Percentiles rank a stretch among this genome's conserved stretches.
Conservation (phyloP, 2,113 vertebrate species). For the Lampris megalopsis region DNA sequence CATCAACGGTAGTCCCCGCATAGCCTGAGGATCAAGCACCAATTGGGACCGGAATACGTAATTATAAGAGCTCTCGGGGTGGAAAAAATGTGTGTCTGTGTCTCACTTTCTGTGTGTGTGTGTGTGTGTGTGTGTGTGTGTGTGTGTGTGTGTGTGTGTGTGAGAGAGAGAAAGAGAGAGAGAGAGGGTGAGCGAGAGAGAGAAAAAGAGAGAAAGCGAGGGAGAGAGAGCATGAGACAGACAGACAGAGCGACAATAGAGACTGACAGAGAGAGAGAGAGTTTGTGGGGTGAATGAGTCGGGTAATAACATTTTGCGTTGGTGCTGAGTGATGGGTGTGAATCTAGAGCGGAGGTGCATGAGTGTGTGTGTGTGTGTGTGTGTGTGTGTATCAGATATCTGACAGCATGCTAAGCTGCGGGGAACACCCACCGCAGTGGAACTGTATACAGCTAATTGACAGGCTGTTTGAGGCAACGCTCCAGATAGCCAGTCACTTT, state of each 20-base stretch:
- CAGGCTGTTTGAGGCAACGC: slow-evolving; percentile 74
- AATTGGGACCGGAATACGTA: slow-evolving; percentile 15
- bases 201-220: too few species aligned
- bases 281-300: slow-evolving; percentile 4
- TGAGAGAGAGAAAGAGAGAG: too few species aligned
- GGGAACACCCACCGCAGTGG: slow-evolving; percentile 69
- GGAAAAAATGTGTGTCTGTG: neutral
- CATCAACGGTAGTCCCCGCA: slow-evolving; percentile 24
- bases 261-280: slow-evolving; percentile 1
- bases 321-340: slow-evolving; percentile 38
- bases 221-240: neutral
- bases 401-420: slow-evolving; percentile 69
- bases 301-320: slow-evolving; percentile 27
- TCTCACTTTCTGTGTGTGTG: neutral
- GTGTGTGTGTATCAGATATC: slow-evolving; percentile 66
- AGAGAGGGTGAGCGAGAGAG: too few species aligned
- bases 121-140: neutral
- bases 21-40: neutral
- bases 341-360: slow-evolving; percentile 1
- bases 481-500: slow-evolving; percentile 81
- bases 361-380: neutral
- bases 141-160: neutral
- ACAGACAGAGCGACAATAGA: neutral
- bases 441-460: slow-evolving; percentile 81
- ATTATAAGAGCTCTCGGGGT: neutral